These are phyloP conservation scores for Erythrocercus mccallii DNA, from an alignment of 2,113 vertebrate species.

Conservation along the genomic window DNA sequence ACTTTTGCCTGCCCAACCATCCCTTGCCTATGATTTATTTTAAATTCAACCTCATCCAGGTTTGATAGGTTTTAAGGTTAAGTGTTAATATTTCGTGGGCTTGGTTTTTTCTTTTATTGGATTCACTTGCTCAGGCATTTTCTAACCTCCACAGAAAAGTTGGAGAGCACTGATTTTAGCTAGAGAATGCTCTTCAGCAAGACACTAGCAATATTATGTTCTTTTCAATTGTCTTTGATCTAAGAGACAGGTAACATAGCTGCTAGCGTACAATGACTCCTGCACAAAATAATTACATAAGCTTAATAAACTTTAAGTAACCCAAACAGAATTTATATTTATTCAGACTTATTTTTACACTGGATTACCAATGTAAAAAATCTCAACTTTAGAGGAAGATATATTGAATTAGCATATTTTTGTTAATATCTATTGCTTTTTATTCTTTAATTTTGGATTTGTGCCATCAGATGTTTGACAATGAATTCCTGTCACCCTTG, in stretches of 20 bases:
- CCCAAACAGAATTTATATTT: neutral
- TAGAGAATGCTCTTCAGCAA: neutral
- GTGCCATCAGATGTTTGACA: neutral
- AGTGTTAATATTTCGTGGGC: neutral
- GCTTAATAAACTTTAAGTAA: neutral
- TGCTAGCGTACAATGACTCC: neutral
- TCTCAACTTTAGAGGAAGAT: neutral
- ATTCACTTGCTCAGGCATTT: neutral
- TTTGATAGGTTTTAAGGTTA: neutral
- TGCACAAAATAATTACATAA: neutral
- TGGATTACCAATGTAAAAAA: neutral
- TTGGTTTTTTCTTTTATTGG: rapidly evolving
- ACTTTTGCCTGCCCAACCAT: neutral
- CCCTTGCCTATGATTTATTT: neutral
- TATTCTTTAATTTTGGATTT: neutral
- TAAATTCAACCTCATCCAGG: neutral
- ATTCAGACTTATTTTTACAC: neutral
- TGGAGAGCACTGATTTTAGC: neutral
- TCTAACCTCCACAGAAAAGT: neutral
- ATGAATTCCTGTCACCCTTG: neutral
- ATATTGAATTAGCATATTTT: neutral
- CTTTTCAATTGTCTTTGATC: neutral
- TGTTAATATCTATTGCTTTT: neutral
- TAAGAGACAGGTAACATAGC: neutral
- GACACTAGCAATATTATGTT: neutral